Evolutionary conservation across 2,113 vertebrate genomes (phyloP).

Genomic region (Chiloscyllium plagiosum): DNA sequence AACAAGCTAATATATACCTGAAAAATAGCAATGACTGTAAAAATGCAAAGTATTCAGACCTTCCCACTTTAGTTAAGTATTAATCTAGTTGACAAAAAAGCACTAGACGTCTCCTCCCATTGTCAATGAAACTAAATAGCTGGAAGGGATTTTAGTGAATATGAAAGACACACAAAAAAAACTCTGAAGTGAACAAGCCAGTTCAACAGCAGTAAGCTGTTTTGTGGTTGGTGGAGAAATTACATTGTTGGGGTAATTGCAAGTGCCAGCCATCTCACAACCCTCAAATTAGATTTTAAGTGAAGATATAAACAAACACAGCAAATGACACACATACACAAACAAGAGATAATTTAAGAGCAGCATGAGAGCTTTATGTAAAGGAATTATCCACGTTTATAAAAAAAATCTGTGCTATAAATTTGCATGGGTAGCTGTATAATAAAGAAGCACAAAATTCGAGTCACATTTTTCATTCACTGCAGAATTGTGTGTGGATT

Average conservation of each 20-base stretch:
- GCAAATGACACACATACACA: not conserved
- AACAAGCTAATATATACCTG: not conserved
- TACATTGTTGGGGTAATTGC: not conserved
- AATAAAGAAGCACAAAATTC: not conserved
- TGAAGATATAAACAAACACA: not conserved
- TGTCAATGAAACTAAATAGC: not conserved
- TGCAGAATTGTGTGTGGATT: not conserved
- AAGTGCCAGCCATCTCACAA: not conserved
- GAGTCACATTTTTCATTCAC: not conserved
- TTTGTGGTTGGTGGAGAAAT: not conserved
- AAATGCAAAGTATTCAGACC: not conserved
- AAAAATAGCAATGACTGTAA: not conserved
- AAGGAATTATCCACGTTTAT: not conserved
- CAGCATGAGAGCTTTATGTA: not conserved
- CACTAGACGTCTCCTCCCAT: not conserved
- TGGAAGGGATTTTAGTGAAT: not conserved
- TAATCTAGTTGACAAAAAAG: not conserved
- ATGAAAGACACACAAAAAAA: not conserved
- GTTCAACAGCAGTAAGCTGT: not conserved
- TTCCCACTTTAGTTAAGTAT: not conserved
- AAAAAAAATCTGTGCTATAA: not conserved
- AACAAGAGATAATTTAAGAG: not conserved
- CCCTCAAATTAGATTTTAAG: not conserved
- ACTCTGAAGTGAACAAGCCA: not conserved
- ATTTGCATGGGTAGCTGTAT: not conserved